These are phyloP conservation scores for Crotalus viridis DNA, from an alignment of 2,113 vertebrate species.

Conservation along the genomic window DNA sequence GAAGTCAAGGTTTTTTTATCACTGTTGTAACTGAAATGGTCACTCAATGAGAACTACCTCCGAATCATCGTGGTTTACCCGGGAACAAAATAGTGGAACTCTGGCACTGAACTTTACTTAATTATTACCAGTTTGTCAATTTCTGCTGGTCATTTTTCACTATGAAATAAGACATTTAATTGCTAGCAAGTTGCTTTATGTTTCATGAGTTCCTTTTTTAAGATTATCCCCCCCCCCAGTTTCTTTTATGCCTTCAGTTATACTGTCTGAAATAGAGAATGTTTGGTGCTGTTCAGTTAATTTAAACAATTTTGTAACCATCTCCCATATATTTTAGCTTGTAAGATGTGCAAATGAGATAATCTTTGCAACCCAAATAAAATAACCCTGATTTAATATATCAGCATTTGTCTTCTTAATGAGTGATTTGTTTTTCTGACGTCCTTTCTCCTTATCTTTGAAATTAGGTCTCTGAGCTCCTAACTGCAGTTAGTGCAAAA, in stretches of 20 bases:
- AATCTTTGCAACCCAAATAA: no score
- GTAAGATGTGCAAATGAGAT: not conserved
- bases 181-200: no score
- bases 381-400: no score
- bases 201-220: no score
- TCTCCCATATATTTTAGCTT: not conserved
- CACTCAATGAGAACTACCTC: not conserved
- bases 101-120: no score
- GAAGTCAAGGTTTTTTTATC: not conserved
- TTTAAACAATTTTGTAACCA: not conserved
- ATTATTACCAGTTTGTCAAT: no score
- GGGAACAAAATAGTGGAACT: no score
- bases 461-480: not conserved
- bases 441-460: not conserved
- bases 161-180: no score
- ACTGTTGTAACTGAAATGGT: not conserved
- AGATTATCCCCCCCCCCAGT: not conserved
- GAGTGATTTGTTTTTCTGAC: not conserved
- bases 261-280: not conserved
- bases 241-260: not conserved
- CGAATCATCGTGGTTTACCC: not conserved
- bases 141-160: no score
- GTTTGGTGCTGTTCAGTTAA: not conserved
- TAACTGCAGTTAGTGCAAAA: not conserved
- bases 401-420: not conserved